A percentile compares a stretch with the other conserved stretches of the same genome.
phyloP scores from a whole-genome alignment of 2,113 vertebrate species.

The Perognathus longimembris region DNA sequence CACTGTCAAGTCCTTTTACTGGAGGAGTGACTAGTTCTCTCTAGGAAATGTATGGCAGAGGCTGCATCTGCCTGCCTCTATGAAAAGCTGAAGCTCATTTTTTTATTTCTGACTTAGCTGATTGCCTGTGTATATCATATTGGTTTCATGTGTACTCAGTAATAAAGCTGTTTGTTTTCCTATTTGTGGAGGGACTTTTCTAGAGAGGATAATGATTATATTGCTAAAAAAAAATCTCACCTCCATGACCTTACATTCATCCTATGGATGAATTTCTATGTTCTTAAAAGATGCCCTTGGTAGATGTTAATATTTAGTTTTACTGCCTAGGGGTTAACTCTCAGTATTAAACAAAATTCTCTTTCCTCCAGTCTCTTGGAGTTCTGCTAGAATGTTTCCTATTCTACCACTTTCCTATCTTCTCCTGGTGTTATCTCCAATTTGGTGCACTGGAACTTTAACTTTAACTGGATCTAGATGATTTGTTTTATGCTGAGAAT shows the following conservation, averaged over 20 bases:
- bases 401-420: not conserved
- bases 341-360: not conserved
- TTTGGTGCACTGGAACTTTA: not conserved
- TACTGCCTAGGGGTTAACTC: not conserved
- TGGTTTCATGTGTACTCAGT: not conserved
- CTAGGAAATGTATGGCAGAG: not conserved
- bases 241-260: not conserved
- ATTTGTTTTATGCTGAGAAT: slow-evolving; percentile 28
- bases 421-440: not conserved
- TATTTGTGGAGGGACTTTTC: not conserved
- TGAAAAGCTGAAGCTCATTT: not conserved
- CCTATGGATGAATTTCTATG: not conserved
- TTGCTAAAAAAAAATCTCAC: not conserved
- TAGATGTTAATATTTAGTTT: not conserved
- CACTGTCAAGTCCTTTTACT: not conserved
- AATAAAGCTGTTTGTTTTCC: not conserved
- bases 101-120: not conserved
- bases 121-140: not conserved
- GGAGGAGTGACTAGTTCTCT: not conserved
- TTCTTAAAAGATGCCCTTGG: not conserved
- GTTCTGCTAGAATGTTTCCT: not conserved
- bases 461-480: not conserved
- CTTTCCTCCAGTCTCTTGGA: not conserved
- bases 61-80: not conserved
- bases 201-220: not conserved